These are phyloP conservation scores for Allygus modestus DNA, from an alignment of 2,888 invertebrate species.

Conservation along the genomic window DNA sequence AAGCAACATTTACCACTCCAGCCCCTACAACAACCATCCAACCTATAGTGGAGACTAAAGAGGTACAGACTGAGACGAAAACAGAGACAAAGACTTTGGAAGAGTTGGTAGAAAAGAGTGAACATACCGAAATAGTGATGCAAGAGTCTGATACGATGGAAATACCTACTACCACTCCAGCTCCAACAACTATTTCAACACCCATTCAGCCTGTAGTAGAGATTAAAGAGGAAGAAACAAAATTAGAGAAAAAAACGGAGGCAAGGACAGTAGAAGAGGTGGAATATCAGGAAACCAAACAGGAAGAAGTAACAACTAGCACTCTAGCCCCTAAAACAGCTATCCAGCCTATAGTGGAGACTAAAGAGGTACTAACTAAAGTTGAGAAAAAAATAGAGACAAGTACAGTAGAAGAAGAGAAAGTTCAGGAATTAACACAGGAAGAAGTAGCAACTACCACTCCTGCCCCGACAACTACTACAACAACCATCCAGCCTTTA, in stretches of 20 bases:
- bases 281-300: background rate
- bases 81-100: background rate
- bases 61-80: conserved; percentile 10
- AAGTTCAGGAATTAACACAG: background rate
- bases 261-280: background rate
- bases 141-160: too few species aligned
- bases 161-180: too few species aligned
- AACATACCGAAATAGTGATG: background rate
- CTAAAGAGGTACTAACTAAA: background rate
- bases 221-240: background rate
- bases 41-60: background rate
- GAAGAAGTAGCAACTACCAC: background rate
- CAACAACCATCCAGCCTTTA: background rate
- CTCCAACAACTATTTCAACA: too few species aligned
- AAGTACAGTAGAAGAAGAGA: background rate
- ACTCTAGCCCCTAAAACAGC: background rate
- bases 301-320: background rate
- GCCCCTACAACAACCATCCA: background rate
- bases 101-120: background rate
- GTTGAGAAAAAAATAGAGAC: background rate
- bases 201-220: background rate
- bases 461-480: background rate
- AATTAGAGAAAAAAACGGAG: too few species aligned
- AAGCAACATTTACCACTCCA: too few species aligned
- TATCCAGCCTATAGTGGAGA: background rate